Conservation (phyloP, 2,113 vertebrate genomes). For the Chionis minor region DNA sequence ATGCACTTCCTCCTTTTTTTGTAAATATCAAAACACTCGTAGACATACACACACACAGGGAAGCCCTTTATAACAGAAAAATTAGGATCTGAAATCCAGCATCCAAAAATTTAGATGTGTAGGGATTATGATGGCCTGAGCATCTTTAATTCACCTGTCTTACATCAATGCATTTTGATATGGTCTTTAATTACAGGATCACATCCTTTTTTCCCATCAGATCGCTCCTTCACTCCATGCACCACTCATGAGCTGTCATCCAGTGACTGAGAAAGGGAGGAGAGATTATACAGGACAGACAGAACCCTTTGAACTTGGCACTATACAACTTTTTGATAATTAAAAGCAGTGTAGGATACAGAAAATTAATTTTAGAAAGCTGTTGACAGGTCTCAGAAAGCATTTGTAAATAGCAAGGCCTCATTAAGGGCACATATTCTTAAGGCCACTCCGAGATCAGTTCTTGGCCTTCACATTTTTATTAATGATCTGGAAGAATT, state of each 20-base stretch:
- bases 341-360: background rate
- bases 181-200: background rate
- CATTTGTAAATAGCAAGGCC: background rate
- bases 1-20: background rate
- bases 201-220: background rate
- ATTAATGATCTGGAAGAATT: constrained; percentile 3
- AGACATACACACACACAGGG: background rate
- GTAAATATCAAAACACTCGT: background rate
- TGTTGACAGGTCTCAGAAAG: background rate
- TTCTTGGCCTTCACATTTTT: background rate
- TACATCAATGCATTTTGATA: background rate
- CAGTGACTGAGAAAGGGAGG: background rate
- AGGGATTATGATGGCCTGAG: background rate
- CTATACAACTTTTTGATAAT: background rate
- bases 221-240: background rate
- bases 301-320: background rate
- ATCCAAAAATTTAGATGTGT: background rate
- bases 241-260: background rate
- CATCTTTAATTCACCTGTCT: background rate
- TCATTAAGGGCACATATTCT: background rate
- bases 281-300: background rate
- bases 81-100: background rate
- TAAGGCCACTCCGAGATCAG: background rate
- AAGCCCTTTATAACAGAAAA: background rate
- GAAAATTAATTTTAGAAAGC: background rate